Base-by-base conservation (phyloP, 2,113 vertebrate species). In the Halcyon senegalensis region DNA sequence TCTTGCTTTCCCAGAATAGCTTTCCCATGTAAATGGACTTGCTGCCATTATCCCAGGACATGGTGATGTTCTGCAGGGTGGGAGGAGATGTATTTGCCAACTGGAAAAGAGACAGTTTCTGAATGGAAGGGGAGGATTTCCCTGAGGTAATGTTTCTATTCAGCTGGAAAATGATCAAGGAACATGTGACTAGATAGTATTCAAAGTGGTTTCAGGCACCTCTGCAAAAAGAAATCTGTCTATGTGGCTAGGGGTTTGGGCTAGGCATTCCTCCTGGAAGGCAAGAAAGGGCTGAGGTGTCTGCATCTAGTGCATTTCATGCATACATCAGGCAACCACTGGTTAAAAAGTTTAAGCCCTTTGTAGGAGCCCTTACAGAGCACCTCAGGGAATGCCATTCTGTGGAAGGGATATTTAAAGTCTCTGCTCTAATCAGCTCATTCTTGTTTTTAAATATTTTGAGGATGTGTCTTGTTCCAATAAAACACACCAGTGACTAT, bases 1-100 rank as follows among this genome's bases (percentile, higher is more conserved):
- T 84, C 66, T 89, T 87, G 53, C 60, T 94, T 95, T 94, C 89
- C 89, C 16, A 30, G 74, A 94, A 89, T 84, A 91, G 43, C 73
- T 95, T 96, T 97, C 96, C 95, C 96, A 89, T 92, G 92, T 93
- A 93, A 94, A 93, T 75, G 89, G 80, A 82, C 74, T 87, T 37
- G 12, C 53, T 82, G 77, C 17, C 3, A 0, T 90, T 94, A 84
- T 95, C 93, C 89, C 86, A 94, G 86, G 94, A 84, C 8, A 1
- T 23, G 33, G 19, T 60, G 80, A 37, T 69, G 24, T 31, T 90
- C 83, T 62, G 41, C 48, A 60, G 82, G 69, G 66, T 64, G 69
- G 84, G 77, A 94, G 64, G 8, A 84, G n/a, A 43, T 62, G 46
- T 6, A 19, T 31, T 74, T 64, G 64, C 56, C 20, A 39, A 1